Conservation (phyloP, 2,888 invertebrate species). For the Tipula helvola region DNA sequence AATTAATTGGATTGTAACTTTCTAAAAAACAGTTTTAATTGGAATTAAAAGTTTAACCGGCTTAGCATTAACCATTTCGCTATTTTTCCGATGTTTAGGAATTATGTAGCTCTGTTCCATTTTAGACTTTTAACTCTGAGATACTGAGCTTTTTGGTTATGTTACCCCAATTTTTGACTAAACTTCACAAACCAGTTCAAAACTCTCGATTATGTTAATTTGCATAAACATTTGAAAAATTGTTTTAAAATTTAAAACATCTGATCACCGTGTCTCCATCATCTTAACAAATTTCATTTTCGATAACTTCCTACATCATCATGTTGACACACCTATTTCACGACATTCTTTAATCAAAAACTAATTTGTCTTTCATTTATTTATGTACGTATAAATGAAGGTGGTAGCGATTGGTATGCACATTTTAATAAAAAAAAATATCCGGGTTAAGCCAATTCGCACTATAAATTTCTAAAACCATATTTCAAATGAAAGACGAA, state of each 20-base stretch:
- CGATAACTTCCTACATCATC: neutral
- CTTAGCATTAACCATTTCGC: too few relatives aligned
- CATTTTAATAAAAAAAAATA: neutral
- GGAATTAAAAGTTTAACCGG: too few relatives aligned
- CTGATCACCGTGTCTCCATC: neutral
- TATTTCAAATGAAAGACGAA: neutral
- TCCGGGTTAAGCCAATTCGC: neutral
- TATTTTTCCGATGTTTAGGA: too few relatives aligned
- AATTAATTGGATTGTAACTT: too few relatives aligned
- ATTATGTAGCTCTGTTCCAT: too few relatives aligned
- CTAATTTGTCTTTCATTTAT: neutral
- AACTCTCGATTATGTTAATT: too few relatives aligned
- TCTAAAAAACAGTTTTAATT: too few relatives aligned
- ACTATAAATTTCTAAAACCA: neutral
- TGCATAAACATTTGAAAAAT: too few relatives aligned
- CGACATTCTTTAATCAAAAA: neutral
- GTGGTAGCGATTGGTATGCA: neutral
- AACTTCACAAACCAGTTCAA: too few relatives aligned
- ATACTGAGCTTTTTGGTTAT: too few relatives aligned
- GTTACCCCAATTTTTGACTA: too few relatives aligned
- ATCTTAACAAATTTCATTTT: neutral
- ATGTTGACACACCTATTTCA: neutral
- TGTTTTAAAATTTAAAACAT: neutral
- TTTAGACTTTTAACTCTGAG: too few relatives aligned
- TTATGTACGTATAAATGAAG: neutral